Conservation (phyloP, 2,113 vertebrate genomes). For the Ophiodon elongatus region DNA sequence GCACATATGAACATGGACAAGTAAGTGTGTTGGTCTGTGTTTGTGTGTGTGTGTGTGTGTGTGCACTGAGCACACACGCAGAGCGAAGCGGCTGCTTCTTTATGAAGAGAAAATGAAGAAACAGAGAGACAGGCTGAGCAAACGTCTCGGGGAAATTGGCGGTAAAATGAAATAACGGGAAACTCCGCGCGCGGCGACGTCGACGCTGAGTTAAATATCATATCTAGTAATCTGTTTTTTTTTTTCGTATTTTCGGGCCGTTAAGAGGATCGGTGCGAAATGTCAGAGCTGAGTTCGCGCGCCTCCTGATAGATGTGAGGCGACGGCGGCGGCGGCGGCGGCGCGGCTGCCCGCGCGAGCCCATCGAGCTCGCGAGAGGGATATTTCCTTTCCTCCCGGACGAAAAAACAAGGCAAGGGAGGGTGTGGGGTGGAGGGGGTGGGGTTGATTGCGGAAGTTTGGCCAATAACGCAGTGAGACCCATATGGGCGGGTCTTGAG, state of each 20-base stretch:
- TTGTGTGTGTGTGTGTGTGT: conserved; percentile 24
- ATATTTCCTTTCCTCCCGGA: conserved; percentile 82
- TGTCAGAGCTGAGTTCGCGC: conserved; percentile 77
- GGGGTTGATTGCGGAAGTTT: background rate
- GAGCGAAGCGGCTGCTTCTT: conserved; percentile 7
- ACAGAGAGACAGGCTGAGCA: background rate
- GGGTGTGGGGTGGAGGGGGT: conserved; percentile 1
- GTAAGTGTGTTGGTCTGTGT: conserved; percentile 8
- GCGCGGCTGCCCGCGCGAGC: conserved; percentile 70
- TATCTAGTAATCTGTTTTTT: conserved; percentile 73
- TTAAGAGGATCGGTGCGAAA: conserved; percentile 73
- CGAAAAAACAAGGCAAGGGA: conserved; percentile 76
- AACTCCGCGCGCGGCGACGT: conserved; percentile 34
- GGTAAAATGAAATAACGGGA: conserved; percentile 58
- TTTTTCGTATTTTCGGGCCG: conserved; percentile 55
- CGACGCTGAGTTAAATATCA: conserved; percentile 72
- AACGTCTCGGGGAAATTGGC: conserved; percentile 37
- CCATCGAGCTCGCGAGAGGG: conserved; percentile 73
- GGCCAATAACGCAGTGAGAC: conserved; percentile 70
- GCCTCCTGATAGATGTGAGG: conserved; percentile 74
- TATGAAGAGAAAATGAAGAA: conserved; percentile 33
- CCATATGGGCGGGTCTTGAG: conserved; percentile 49
- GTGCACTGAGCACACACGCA: background rate
- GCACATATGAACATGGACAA: conserved; percentile 35
- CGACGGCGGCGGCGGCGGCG: conserved; percentile 49